A percentile compares a stretch with the other conserved stretches of the same genome.
phyloP scores from a whole-genome alignment of 2,888 invertebrate species.

The Calephelis perditalis region DNA sequence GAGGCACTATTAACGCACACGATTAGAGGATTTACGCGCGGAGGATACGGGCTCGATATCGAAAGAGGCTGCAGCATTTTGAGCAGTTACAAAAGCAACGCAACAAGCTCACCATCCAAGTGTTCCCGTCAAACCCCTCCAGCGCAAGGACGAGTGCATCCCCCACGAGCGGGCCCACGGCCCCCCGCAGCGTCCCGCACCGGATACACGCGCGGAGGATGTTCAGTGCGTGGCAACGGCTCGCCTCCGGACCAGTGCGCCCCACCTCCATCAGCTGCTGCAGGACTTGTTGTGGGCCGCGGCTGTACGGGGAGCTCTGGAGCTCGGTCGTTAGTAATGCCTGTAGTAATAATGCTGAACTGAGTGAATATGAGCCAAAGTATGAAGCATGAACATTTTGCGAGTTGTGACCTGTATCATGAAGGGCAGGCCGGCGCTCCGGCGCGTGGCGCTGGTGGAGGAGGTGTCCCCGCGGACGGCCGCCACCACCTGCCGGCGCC shows the following conservation, averaged over 20 bases:
- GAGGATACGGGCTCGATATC: too few relatives aligned
- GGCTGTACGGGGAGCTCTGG: slow-evolving; percentile 45
- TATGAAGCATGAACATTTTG: not conserved
- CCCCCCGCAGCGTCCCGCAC: slow-evolving; percentile 87
- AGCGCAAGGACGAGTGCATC: slow-evolving; percentile 85
- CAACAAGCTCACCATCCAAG: slow-evolving; percentile 84
- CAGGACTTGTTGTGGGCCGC: slow-evolving; percentile 78
- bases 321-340: slow-evolving; percentile 88
- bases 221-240: slow-evolving; percentile 53
- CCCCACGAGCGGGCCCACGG: slow-evolving; percentile 80
- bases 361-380: too few relatives aligned
- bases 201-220: slow-evolving; percentile 93
- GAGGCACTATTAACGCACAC: too few relatives aligned
- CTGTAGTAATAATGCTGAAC: slow-evolving; percentile 50
- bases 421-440: slow-evolving; percentile 97
- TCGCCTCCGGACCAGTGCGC: slow-evolving; percentile 55
- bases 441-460: slow-evolving; percentile 82
- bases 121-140: slow-evolving; percentile 82
- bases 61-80: too few relatives aligned
- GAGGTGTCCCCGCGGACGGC: slow-evolving; percentile 50
- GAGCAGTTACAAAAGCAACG: too few relatives aligned
- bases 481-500: slow-evolving; percentile 60
- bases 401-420: slow-evolving; percentile 82
- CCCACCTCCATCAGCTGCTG: slow-evolving; percentile 67
- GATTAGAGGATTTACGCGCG: too few relatives aligned